Base-by-base conservation (phyloP, 2,797 vertebrate genomes). In the Platyrinchus mystaceus region DNA sequence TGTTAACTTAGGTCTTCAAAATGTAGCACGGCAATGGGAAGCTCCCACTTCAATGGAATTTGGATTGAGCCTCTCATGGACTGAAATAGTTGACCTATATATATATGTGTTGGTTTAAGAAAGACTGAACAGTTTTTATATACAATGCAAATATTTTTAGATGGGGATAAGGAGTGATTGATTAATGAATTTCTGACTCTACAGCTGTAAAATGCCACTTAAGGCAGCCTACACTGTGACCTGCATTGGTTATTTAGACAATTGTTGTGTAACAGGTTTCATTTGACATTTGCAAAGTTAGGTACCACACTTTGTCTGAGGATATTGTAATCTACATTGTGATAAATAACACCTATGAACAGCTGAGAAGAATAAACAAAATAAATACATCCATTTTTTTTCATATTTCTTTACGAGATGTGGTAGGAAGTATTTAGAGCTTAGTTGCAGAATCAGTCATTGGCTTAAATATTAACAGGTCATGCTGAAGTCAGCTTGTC, bases 301-400 rank as follows among this genome's bases (percentile, higher is more conserved):
- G 30, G 21, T 79, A 37, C n/a, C 19, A 26, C 20, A 3, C 30
- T 89, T 78, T 84, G 4, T 44, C 43, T 63, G 30, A 74, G 46
- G 27, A 22, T 70, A 14, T 8, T 46, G 14, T 63, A 49, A 52
- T 64, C 24, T 86, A 14, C 5, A 12, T 82, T 89, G 8, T 11
- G 37, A 16, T 12, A 43, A 49, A 12, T 63, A 80, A 46, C 15
- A 49, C 10, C 13, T 68, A 3, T 74, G 30, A 85, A 28, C 9
- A 47, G 23, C 43, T 66, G 68, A 87, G 56, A 92, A 71, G 59
- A 89, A 15, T 56, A 70, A 73, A 41, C 14, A 67, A 59, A 71
- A 36, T 12, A 20, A 60, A 34, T 49, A 10, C 3, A 12, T 23
- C 1, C 2, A 1, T 2, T 18, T 9, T 11, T 11, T n/a, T 22